These are phyloP conservation scores for Ctenicera cuprea DNA, from an alignment of 2,888 invertebrate genomes.

Conservation along the genomic window DNA sequence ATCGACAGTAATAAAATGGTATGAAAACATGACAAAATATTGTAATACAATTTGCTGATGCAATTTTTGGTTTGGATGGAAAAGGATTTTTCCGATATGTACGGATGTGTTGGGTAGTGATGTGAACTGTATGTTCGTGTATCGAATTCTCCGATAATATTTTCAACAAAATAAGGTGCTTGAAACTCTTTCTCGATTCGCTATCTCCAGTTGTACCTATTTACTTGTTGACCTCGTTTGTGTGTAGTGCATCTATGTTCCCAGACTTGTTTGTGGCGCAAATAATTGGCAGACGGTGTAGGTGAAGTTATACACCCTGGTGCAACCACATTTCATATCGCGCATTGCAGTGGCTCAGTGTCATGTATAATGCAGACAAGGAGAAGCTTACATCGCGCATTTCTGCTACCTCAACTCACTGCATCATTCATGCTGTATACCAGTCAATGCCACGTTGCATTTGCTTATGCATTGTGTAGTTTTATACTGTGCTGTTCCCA, in stretches of 20 bases:
- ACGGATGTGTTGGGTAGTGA: background rate
- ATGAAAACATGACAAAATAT: no score
- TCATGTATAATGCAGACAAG: conserved; percentile 50
- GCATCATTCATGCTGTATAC: conserved; percentile 44
- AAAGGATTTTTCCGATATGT: no score
- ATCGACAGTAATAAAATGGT: no score
- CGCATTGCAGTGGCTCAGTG: conserved; percentile 49
- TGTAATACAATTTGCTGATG: no score
- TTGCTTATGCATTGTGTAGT: conserved; percentile 38
- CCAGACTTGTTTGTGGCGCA: conserved; percentile 38
- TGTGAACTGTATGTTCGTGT: background rate
- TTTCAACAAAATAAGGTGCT: conserved; percentile 4
- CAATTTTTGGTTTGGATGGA: no score
- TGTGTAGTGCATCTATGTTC: conserved; percentile 31
- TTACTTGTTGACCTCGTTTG: conserved; percentile 41
- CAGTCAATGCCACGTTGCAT: conserved; percentile 38
- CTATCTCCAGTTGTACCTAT: conserved; percentile 22
- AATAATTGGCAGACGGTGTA: conserved; percentile 47
- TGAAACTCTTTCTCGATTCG: background rate
- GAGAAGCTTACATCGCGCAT: conserved; percentile 42
- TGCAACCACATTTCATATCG: conserved; percentile 46
- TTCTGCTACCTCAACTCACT: conserved; percentile 40
- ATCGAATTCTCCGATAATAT: conserved; percentile 12
- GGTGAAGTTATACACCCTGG: conserved; percentile 36
- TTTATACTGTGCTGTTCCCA: conserved; percentile 25